Percentiles rank a stretch among this genome's conserved stretches.
These are phyloP conservation scores for Onychomys arenicola DNA, from an alignment of 2,797 vertebrate species.

Conservation along the genomic window DNA sequence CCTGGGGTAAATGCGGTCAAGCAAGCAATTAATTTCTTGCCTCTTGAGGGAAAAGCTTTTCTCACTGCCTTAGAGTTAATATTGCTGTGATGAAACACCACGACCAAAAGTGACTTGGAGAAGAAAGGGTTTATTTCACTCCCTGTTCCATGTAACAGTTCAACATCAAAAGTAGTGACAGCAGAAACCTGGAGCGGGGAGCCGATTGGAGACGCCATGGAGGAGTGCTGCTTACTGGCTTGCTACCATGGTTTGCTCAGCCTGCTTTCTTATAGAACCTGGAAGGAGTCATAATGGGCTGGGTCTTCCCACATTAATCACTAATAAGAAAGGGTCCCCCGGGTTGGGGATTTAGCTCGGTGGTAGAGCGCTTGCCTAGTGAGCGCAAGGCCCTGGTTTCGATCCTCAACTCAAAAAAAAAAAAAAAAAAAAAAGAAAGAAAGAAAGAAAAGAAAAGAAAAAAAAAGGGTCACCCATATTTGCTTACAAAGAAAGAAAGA, in stretches of 20 bases:
- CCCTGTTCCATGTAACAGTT: no score
- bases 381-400: no score
- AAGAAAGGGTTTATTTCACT: neutral
- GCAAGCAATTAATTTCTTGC: neutral
- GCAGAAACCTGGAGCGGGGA: neutral
- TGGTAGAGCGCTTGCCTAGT: no score
- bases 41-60: conserved; percentile 19
- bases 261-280: no score
- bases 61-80: neutral
- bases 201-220: no score
- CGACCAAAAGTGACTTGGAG: neutral
- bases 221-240: neutral
- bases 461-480: no score
- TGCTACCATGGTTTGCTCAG: neutral
- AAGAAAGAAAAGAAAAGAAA: no score
- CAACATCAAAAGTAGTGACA: neutral
- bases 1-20: neutral
- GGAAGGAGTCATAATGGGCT: no score
- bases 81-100: neutral
- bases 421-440: no score
- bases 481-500: no score
- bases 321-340: neutral
- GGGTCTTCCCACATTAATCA: neutral
- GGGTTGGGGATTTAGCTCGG: no score
- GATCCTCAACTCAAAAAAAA: no score